Base-by-base conservation (phyloP, 2,797 vertebrate species). In the Notolepis coatsorum region DNA sequence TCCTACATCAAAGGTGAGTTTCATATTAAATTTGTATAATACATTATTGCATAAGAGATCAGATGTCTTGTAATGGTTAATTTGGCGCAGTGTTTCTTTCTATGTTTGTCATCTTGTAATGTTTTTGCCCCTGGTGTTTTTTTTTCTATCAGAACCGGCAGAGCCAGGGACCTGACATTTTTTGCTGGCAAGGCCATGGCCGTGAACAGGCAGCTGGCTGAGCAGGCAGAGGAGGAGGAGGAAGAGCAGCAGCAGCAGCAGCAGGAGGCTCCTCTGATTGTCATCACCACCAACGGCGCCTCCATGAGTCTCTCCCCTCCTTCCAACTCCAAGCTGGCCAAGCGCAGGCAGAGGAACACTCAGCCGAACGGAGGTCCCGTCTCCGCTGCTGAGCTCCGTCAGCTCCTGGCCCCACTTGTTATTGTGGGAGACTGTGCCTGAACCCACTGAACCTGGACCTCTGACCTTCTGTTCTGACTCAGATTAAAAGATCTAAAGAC, bases 141-240 rank as follows among this genome's bases (percentile, higher is more conserved):
- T 20, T 31, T 8, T 1, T 2, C 43, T 25, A 1, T 35, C 64
- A 99, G 97, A 91, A 97, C 94, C 92, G 98, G 95, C 93, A 95
- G 92, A 89, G 93, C 96, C 90, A 96, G 96, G 94, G 97, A 99
- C 85, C 93, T 99, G 84, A 98, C 96, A 0, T 95, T 95, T 77
- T 99, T 97, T 2, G 95, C 97, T 0, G 96, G 94, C 1, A 95
- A 98, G 85, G 97, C 97, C 67, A 95, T 98, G 20, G 97, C 97
- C 7, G 90, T 99, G 82, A 98, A 97, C 88, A 90, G 96, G 54
- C 97, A 98, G 93, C 92, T 99, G 87, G 96, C 93, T 0, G 92
- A 94, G 84, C 93, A 92, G 2, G 96, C 97, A 0, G 96, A 92
- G 81, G 93, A 92, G 9, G 93, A 89, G 62, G 95, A 93, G 52